Evolutionary conservation across 1,140 invertebrate genomes (phyloP), one percentile per base, ranked within the genome.

Genomic region (Drosophila orena): DNA sequence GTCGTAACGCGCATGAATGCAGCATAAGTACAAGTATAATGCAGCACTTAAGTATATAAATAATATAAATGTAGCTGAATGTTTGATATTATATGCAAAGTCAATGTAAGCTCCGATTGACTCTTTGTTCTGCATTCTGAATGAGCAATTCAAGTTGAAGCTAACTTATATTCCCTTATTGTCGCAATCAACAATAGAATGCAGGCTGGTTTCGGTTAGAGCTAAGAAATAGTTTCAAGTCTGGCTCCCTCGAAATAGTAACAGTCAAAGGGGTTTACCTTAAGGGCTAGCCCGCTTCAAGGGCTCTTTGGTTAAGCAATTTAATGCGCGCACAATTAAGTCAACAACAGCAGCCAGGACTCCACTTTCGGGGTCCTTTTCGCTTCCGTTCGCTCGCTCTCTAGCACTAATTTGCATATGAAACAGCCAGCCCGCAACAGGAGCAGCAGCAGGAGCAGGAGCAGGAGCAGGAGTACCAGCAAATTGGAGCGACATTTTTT

Each of bases 291-390:
- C 37, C 44, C 64, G 17, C 46, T 68, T 68, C 20, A 65, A 68
- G 50, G 46, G 44, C 54, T 30, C 74, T 88, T 79, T 57, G 56
- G 79, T 86, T 86, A 76, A 81, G 79, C 83, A 86, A 80, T 76
- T 83, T 88, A 88, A 79, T 86, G 83, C 71, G 70, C 73, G 75
- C 75, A 88, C 83, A 88, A 86, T 88, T 79, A 86, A 88, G 74
- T 85, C 81, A 86, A 85, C 81, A 83, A 78, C 72, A 80, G 62
- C 58, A 58, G 72, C 49, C 60, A 74, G 78, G 65, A 61, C 55
- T 77, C 37, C 34, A 47, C 72, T 81, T 77, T 61, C n/a, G 49
- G 30, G 52, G 38, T 34, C 40, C 68, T 76, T 60, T 64, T 60
- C 37, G 59, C 24, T 46, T 70, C 76, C 49, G 65, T 59, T 75